Conservation (phyloP, 2,797 vertebrate species). For the Myripristis murdjan region DNA sequence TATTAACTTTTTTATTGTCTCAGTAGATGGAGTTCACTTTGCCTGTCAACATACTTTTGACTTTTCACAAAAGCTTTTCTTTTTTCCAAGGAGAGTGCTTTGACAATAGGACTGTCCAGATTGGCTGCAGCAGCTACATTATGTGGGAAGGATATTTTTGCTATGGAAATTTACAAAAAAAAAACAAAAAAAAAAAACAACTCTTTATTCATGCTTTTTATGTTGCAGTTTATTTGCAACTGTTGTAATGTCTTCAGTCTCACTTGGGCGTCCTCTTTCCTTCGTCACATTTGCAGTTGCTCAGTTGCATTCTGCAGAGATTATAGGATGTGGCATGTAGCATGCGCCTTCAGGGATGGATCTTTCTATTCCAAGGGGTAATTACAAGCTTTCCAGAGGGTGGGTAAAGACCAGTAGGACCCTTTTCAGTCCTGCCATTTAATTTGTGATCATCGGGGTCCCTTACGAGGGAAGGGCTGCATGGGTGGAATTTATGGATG, state of each 20-base stretch:
- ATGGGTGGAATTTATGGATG: constrained; percentile 74
- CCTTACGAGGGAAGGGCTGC: constrained; percentile 71
- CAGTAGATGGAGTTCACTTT: neutral
- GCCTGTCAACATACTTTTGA: neutral
- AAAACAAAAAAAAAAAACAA: too few species aligned
- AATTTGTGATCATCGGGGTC: constrained; percentile 77
- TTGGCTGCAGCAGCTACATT: too few species aligned
- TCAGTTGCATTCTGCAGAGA: constrained; percentile 23
- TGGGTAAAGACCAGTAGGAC: constrained; percentile 69
- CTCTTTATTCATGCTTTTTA: neutral
- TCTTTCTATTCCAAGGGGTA: constrained; percentile 66
- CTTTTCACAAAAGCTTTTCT: neutral
- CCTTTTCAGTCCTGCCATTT: constrained; percentile 75
- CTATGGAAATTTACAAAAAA: too few species aligned
- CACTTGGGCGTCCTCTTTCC: constrained; percentile 18
- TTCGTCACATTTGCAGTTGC: constrained; percentile 46
- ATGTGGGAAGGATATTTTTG: neutral
- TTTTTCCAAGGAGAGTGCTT: neutral
- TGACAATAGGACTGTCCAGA: neutral
- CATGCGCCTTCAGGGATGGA: constrained; percentile 58
- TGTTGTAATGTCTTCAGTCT: neutral
- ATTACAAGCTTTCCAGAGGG: constrained; percentile 76
- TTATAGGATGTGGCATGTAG: constrained; percentile 54
- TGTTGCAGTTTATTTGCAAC: neutral
- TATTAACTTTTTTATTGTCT: too few species aligned